Percentiles rank a stretch among this genome's conserved stretches.
phyloP scores from a whole-genome alignment of 2,797 vertebrate genomes.

The Melanotaenia boesemani region DNA sequence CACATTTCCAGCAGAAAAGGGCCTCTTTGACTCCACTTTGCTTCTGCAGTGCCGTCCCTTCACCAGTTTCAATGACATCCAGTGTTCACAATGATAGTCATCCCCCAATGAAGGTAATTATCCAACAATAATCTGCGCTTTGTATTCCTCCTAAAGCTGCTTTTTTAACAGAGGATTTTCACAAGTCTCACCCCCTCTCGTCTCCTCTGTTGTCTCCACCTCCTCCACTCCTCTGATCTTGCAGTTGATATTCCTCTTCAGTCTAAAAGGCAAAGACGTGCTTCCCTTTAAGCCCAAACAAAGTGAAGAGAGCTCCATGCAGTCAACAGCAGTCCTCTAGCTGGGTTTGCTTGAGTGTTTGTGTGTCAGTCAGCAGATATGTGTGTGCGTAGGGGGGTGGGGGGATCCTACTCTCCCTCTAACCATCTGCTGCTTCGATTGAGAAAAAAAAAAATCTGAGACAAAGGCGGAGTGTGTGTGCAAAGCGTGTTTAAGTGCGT shows the following conservation, averaged over 20 bases:
- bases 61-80: constrained; percentile 60
- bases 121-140: constrained; percentile 74
- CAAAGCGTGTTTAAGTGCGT: constrained; percentile 60
- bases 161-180: constrained; percentile 77
- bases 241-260: constrained; percentile 73
- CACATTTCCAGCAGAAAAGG: constrained; percentile 61
- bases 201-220: constrained; percentile 68
- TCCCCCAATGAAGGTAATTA: constrained; percentile 69
- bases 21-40: constrained; percentile 52
- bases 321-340: constrained; percentile 68
- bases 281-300: constrained; percentile 73
- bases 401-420: constrained; percentile 80
- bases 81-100: constrained; percentile 63
- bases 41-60: constrained; percentile 39
- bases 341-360: constrained; percentile 61
- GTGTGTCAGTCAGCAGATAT: constrained; percentile 58
- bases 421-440: constrained; percentile 85
- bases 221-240: constrained; percentile 73
- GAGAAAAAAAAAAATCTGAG: constrained; percentile 58
- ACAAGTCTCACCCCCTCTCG: constrained; percentile 75
- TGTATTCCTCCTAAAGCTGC: constrained; percentile 76
- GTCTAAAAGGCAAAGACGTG: constrained; percentile 44
- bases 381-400: constrained; percentile 12
- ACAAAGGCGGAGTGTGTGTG: constrained; percentile 71
- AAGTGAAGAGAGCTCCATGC: constrained; percentile 73